Base-by-base conservation (phyloP, 1,140 invertebrate species). In the Zaprionus ornatus region DNA sequence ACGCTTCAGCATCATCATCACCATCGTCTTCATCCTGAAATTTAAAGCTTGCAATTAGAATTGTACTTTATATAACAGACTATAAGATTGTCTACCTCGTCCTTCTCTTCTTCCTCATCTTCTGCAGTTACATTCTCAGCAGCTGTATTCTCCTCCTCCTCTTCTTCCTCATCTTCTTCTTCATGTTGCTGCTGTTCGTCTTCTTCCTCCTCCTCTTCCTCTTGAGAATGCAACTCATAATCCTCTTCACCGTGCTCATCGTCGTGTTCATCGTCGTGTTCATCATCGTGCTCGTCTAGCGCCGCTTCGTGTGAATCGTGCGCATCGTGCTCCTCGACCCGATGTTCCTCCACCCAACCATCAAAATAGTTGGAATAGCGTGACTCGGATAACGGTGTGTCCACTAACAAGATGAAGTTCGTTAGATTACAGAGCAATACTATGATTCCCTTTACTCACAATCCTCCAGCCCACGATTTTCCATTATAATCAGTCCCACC, bases 401-500 rank as follows among this genome's bases (percentile, higher is more conserved):
- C 96, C 82, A 96, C 96, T 97, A 78, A 23, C 15, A 32, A 7
- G 9, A n/a, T 25, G 27, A 56, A 32, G 29, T 56, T 1, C 15
- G 7, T 27, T 7, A 35, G 12, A 12, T 37, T 45, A 7, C 17
- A 17, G 15, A 17, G 3, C 7, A 52, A 13, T 52, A 52, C 2
- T 21, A 12, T 2, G 2, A 17, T 21, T 40, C 15, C 3, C 3
- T 52, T 42, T 19, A 23, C 95, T 96, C 93, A 97, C 96, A 94
- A 92, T 97, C 96, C 52, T 95, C 95, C 17, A 95, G 93, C 37
- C 96, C 96, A 84, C 96, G 95, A 83, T 97, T 95, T 93, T 97
- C 96, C 54, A 96, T 93, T 74, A 97, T 96, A 69, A 97, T 96
- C 48, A 97, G 88, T 61, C 96, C 95, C 83, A 97, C 95, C 15